Percentiles rank a stretch among this genome's conserved stretches.
Evolutionary conservation across 2,113 vertebrate genomes (phyloP).

Genomic region (Salvelinus namaycush): DNA sequence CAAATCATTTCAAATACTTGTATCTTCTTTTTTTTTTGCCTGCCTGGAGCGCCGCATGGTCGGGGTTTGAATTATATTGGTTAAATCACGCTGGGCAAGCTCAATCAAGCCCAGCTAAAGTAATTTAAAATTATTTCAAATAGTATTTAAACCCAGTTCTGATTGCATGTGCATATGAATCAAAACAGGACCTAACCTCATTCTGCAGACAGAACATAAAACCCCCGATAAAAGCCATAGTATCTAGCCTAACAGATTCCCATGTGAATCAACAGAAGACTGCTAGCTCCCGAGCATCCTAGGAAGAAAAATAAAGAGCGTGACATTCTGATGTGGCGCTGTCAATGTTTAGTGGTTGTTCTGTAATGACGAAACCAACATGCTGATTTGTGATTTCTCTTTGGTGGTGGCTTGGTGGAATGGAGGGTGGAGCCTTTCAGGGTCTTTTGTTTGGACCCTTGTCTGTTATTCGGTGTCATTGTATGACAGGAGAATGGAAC

Average conservation of each 20-base stretch:
- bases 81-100: no score
- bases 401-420: conserved; percentile 47
- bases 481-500: conserved; percentile 55
- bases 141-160: no score
- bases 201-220: no score
- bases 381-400: conserved; percentile 32
- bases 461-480: conserved; percentile 65
- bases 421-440: conserved; percentile 8
- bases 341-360: conserved; percentile 2
- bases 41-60: no score
- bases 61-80: no score
- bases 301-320: conserved; percentile 10
- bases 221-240: no score
- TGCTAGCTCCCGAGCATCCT: not conserved
- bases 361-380: conserved; percentile 46
- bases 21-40: no score
- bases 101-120: no score
- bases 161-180: conserved; percentile 34
- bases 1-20: no score
- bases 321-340: conserved; percentile 10
- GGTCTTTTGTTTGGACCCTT: conserved; percentile 42
- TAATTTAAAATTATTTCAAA: no score
- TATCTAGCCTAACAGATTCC: not conserved
- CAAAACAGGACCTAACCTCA: conserved; percentile 13
- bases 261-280: conserved; percentile 26